A percentile compares a stretch with the other conserved stretches of the same genome.
phyloP scores from a whole-genome alignment of 2,797 vertebrate species.

The Borostomias antarcticus region DNA sequence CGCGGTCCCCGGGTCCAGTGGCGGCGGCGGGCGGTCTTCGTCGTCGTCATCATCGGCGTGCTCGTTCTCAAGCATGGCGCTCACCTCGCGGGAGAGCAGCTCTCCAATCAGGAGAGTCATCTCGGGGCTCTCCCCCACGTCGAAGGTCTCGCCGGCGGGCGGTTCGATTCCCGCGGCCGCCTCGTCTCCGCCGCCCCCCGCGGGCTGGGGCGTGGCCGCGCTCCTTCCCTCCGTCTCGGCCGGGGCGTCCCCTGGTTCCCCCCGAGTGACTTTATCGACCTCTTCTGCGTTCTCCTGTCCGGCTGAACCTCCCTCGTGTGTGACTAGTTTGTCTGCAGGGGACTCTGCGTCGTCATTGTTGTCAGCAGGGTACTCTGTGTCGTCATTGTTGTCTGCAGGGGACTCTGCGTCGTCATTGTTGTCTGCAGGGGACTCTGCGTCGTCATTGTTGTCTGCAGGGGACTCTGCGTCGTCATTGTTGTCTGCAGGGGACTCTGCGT shows the following conservation, averaged over 20 bases:
- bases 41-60: slow-evolving; percentile 10
- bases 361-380: no score
- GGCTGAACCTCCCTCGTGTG: not conserved
- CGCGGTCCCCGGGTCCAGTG: slow-evolving; percentile 36
- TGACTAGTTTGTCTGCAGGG: not conserved
- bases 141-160: slow-evolving; percentile 7
- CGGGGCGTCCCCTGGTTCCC: not conserved
- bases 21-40: not conserved
- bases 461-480: no score
- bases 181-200: not conserved
- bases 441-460: no score
- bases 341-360: slow-evolving; percentile 9
- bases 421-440: no score
- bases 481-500: no score
- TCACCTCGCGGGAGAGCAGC: slow-evolving; percentile 15
- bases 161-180: not conserved
- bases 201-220: not conserved
- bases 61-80: slow-evolving; percentile 14
- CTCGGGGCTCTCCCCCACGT: slow-evolving; percentile 12
- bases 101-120: slow-evolving; percentile 2
- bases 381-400: no score
- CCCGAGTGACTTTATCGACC: not conserved
- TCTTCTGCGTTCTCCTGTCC: slow-evolving; percentile 16
- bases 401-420: no score
- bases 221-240: slow-evolving; percentile 9